phyloP scores from a whole-genome alignment of 2,113 vertebrate genomes.

The Nothoprocta pentlandii region DNA sequence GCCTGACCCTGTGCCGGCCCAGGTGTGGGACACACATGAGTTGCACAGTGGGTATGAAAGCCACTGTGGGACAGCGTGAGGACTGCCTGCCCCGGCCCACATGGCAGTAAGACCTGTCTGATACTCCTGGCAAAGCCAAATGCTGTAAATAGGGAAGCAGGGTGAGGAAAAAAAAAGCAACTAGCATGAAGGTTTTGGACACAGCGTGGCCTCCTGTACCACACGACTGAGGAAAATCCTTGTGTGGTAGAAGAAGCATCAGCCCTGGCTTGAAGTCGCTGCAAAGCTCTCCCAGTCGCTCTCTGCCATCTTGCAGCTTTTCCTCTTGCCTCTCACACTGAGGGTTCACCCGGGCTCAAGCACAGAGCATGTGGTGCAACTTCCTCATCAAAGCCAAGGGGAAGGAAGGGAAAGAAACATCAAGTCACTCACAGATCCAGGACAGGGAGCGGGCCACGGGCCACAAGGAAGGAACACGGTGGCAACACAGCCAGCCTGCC shows the following conservation, averaged over 20 bases:
- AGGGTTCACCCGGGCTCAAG: accelerated
- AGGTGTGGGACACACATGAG: background rate
- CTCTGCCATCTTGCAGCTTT: accelerated
- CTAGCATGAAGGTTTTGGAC: background rate
- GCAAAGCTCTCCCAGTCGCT: background rate
- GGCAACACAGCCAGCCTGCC: background rate
- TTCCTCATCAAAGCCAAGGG: accelerated
- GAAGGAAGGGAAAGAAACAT: background rate
- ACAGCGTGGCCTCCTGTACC: accelerated
- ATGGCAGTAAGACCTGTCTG: accelerated
- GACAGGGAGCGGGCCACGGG: background rate
- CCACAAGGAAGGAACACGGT: background rate
- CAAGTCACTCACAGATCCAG: background rate
- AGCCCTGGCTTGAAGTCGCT: accelerated
- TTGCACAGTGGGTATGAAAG: background rate
- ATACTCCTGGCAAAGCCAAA: background rate
- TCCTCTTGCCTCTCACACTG: background rate
- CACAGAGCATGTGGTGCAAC: background rate
- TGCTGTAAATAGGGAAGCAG: background rate
- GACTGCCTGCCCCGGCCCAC: accelerated
- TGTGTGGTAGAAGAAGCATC: accelerated
- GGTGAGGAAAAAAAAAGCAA: background rate
- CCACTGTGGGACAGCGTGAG: background rate
- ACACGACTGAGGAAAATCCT: background rate
- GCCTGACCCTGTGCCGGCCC: accelerated